A percentile compares a stretch with the other conserved stretches of the same genome.
These are phyloP conservation scores for Tadarida brasiliensis DNA, from an alignment of 2,797 vertebrate genomes.

Conservation along the genomic window DNA sequence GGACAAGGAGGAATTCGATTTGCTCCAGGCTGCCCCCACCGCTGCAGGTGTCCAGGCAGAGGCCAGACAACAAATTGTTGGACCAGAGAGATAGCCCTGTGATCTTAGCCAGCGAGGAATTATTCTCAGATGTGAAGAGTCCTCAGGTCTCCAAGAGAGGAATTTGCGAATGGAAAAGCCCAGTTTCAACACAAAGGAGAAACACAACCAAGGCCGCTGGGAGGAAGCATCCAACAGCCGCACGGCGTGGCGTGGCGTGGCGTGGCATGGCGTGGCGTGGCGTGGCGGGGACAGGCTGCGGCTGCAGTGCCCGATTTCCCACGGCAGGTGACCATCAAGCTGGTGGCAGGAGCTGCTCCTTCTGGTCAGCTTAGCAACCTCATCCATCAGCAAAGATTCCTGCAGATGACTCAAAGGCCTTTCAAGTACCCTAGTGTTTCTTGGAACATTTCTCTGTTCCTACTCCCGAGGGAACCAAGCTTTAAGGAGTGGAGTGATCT, in stretches of 20 bases:
- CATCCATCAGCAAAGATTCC: not conserved
- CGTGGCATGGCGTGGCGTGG: too few relatives aligned
- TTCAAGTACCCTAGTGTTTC: slow-evolving; percentile 30
- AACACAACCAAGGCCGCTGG: not conserved
- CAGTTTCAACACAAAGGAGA: slow-evolving; percentile 31
- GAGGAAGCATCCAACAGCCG: not conserved
- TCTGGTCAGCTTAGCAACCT: not conserved
- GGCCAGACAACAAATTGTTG: slow-evolving; percentile 50
- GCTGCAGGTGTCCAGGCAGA: slow-evolving; percentile 58
- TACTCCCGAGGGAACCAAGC: slow-evolving; percentile 12
- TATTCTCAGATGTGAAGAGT: slow-evolving; percentile 63
- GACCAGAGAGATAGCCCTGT: slow-evolving; percentile 42
- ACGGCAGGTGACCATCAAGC: not conserved
- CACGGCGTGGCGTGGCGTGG: not conserved
- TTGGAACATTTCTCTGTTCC: not conserved
- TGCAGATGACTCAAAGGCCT: slow-evolving; percentile 46
- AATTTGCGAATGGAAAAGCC: not conserved
- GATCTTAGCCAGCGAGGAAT: slow-evolving; percentile 26
- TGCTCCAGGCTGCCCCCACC: not conserved
- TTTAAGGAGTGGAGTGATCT: slow-evolving; percentile 44
- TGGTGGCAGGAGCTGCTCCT: not conserved
- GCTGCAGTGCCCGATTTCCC: not conserved
- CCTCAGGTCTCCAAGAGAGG: slow-evolving; percentile 21
- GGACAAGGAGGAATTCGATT: not conserved
- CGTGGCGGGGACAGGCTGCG: not conserved